Evolutionary conservation across 92 coral and sea anemone genomes (phyloP).

Genomic region (Actinernus sp.): DNA sequence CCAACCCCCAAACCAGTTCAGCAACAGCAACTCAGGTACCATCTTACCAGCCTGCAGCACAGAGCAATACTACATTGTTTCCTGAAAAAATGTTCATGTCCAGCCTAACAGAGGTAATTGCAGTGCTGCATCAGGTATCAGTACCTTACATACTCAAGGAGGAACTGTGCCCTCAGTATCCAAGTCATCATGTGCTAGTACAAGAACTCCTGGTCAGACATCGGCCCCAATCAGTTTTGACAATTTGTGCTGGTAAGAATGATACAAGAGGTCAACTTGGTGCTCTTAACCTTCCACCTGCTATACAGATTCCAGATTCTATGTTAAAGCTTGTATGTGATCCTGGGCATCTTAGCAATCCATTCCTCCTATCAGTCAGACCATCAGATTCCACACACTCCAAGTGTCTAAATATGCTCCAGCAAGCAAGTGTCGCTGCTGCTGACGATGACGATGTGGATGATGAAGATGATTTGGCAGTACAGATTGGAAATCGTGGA

Average conservation of each 20-base stretch:
- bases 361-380: slow-evolving; percentile 18
- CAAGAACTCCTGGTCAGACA: too few species aligned
- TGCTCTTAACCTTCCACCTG: slow-evolving; percentile 40
- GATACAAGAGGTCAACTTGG: slow-evolving; percentile 30
- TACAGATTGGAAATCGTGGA: slow-evolving; percentile 48
- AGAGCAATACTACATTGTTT: too few species aligned
- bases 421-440: not conserved
- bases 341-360: slow-evolving; percentile 26
- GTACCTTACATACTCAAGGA: too few species aligned
- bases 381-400: not conserved
- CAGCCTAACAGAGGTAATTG: too few species aligned
- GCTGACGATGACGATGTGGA: slow-evolving; percentile 40
- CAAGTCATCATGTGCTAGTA: too few species aligned
- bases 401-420: not conserved
- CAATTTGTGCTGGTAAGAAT: not conserved
- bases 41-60: too few species aligned
- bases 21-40: not conserved
- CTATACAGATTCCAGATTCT: slow-evolving; percentile 16
- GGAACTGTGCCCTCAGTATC: too few species aligned
- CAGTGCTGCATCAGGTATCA: too few species aligned
- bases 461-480: slow-evolving; percentile 34
- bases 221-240: too few species aligned
- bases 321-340: slow-evolving; percentile 10
- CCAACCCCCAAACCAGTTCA: not conserved
- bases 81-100: too few species aligned